These are phyloP conservation scores for Bradynema listronoti DNA, from an alignment of 1,140 invertebrate species.

Conservation along the genomic window DNA sequence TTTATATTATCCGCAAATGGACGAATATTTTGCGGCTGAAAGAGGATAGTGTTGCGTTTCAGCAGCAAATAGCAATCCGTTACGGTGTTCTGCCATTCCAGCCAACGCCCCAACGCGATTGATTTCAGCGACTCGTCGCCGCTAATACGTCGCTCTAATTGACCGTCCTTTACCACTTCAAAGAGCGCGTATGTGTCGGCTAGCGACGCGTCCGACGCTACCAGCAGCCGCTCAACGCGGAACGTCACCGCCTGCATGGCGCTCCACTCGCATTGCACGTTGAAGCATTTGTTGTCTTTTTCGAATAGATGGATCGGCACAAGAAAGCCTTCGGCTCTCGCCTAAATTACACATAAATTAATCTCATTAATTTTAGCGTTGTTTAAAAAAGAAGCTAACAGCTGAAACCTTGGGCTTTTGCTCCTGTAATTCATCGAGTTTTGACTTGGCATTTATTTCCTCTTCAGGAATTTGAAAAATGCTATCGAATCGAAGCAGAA, in stretches of 20 bases:
- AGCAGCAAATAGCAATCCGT: slow-evolving; percentile 33
- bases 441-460: slow-evolving; percentile 4
- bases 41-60: slow-evolving; percentile 26
- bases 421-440: slow-evolving; percentile 6
- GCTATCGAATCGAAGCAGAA: slow-evolving; percentile 5
- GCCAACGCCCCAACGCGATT: slow-evolving; percentile 45
- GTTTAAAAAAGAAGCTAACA: neutral
- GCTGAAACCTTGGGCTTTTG: slow-evolving; percentile 3
- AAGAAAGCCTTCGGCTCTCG: slow-evolving; percentile 48
- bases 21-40: slow-evolving; percentile 40
- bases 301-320: slow-evolving; percentile 46
- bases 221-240: slow-evolving; percentile 18
- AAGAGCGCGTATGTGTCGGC: slow-evolving; percentile 16
- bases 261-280: slow-evolving; percentile 8
- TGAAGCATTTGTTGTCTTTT: slow-evolving; percentile 50
- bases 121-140: slow-evolving; percentile 28
- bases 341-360: slow-evolving; percentile 19
- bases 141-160: slow-evolving; percentile 32
- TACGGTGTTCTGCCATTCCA: slow-evolving; percentile 39
- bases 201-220: neutral
- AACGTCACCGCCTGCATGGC: slow-evolving; percentile 16
- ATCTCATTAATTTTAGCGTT: neutral
- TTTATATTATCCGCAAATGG: slow-evolving; percentile 48
- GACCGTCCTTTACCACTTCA: slow-evolving; percentile 28
- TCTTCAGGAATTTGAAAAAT: slow-evolving; percentile 7